Base-by-base conservation (phyloP, 2,888 invertebrate genomes). In the Electrophaes corylata region DNA sequence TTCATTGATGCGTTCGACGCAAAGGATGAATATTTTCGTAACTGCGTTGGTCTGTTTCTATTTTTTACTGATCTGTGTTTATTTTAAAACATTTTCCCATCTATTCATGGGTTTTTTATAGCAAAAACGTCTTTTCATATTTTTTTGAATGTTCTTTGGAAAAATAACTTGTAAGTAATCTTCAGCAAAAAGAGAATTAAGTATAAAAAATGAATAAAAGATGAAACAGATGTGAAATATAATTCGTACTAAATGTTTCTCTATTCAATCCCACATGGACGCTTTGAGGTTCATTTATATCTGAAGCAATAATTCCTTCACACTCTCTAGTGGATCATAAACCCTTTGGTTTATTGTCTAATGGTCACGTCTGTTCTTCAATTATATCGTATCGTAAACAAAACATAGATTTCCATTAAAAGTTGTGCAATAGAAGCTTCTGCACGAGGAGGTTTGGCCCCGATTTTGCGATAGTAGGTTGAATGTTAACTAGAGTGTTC, bases 361-460 rank as follows among this genome's bases (percentile, higher is more conserved):
- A 78, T 79, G 75, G 76, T 78, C 72, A 74, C 74, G 81, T 79
- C 79, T 80, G 80, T 84, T 84, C 79, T 73, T 73, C 80, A 79
- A 84, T 77, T 69, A 77, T 78, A 70, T 70, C 59, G 71, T 80
- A 80, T 73, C 75, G 72, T 83, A 79, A 77, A 83, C 69, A 60
- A 75, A 73, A 72, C 73, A 76, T 72, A 72, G 79, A 81, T 78
- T 77, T 73, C 78, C 76, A 80, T 81, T 81, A 78, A 71, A 69
- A 78, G 71, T 77, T 75, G 71, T 65, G 80, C 73, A 78, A 81
- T 73, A 70, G 64, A 71, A 67, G 62, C 64, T 67, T 63, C 65
- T 60, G 70, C 64, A 78, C 37, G 3, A 16, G 77, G 76, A 71
- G 69, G 72, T 73, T 72, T 76, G 71, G 69, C 70, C 75, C 67